A percentile compares a stretch with the other conserved stretches of the same genome.
These are phyloP conservation scores for Odocoileus virginianus DNA, from an alignment of 2,113 vertebrate genomes.

Conservation along the genomic window DNA sequence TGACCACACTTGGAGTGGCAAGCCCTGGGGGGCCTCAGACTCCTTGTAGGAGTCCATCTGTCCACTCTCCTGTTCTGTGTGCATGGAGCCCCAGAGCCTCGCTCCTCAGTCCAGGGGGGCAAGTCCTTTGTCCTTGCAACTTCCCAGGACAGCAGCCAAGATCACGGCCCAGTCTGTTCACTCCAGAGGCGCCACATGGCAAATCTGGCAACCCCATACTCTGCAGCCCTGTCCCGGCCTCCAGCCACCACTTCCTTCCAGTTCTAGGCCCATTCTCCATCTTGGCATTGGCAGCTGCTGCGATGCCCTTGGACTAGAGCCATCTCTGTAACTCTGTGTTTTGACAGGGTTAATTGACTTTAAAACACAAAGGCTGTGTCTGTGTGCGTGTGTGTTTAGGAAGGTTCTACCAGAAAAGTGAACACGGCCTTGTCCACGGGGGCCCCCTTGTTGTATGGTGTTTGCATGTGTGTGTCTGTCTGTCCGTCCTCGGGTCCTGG, in stretches of 20 bases:
- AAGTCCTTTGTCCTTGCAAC: background rate
- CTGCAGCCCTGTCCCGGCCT: background rate
- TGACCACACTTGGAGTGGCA: background rate
- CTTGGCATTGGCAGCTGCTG: background rate
- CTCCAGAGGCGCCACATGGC: background rate
- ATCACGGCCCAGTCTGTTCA: background rate
- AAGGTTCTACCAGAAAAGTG: background rate
- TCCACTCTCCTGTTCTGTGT: background rate
- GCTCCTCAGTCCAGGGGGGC: background rate
- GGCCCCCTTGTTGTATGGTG: background rate
- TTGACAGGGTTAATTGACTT: slow-evolving; percentile 15
- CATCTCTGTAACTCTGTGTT: background rate
- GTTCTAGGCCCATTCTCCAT: background rate
- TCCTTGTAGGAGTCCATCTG: background rate
- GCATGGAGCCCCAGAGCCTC: background rate
- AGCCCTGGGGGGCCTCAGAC: background rate
- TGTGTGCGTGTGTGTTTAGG: background rate
- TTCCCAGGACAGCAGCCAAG: background rate
- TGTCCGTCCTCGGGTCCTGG: background rate
- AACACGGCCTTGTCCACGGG: background rate
- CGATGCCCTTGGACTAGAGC: background rate
- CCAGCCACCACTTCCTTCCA: background rate
- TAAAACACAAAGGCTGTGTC: slow-evolving; percentile 6
- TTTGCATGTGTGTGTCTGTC: background rate
- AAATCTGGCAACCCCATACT: background rate